Percentiles rank a stretch among this genome's conserved stretches.
Conservation (phyloP, 2,797 vertebrate genomes). For the Macroramphosus scolopax region DNA sequence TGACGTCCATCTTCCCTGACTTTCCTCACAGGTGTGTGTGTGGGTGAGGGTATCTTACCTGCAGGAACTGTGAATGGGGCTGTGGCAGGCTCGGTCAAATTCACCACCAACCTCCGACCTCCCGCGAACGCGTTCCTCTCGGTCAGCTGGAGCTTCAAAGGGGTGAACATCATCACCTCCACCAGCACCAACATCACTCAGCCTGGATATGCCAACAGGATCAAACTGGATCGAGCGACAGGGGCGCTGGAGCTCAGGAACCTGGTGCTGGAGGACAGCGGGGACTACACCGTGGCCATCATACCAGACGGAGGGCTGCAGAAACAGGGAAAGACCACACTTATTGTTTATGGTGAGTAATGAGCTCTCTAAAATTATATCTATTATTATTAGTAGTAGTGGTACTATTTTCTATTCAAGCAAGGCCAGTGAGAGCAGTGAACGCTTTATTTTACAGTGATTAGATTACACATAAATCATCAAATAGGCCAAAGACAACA, state of each 20-base stretch:
- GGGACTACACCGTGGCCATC: conserved; percentile 58
- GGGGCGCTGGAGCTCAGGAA: conserved; percentile 62
- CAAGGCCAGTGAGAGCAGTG: too few relatives aligned
- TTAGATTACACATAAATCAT: too few relatives aligned
- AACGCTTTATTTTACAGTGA: too few relatives aligned
- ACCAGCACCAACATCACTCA: conserved; percentile 31
- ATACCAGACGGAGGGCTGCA: conserved; percentile 32
- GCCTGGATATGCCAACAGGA: conserved; percentile 29
- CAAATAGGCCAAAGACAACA: too few relatives aligned
- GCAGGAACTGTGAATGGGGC: conserved; percentile 53
- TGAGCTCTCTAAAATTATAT: too few relatives aligned
- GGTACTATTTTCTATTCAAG: too few relatives aligned
- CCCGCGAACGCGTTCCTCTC: conserved; percentile 42
- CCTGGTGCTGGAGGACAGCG: conserved; percentile 55
- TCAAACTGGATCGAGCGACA: conserved; percentile 53
- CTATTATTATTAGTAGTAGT: too few relatives aligned
- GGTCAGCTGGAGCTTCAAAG: conserved; percentile 65
- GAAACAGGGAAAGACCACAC: conserved; percentile 31
- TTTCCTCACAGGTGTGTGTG: conserved; percentile 30
- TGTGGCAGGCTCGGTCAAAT: conserved; percentile 45
- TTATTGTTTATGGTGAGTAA: conserved; percentile 65
- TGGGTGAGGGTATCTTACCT: conserved; percentile 47
- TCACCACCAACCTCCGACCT: conserved; percentile 50
- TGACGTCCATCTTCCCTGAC: background rate
- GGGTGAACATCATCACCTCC: conserved; percentile 61